phyloP scores from a whole-genome alignment of 2,888 invertebrate species.

The Rhagonycha fulva region DNA sequence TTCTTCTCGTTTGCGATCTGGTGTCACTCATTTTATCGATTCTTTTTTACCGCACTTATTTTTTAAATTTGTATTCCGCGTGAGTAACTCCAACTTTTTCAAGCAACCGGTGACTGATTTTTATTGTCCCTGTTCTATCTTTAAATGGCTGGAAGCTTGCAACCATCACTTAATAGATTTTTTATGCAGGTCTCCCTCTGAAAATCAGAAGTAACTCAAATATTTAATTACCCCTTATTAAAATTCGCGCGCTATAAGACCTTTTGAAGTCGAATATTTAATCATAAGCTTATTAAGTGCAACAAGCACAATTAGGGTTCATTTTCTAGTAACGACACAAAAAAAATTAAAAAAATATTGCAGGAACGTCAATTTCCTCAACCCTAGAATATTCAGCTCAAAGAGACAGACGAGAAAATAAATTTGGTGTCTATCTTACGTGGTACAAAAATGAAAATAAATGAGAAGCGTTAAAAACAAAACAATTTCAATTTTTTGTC shows the following conservation, averaged over 20 bases:
- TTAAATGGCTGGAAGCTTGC: neutral
- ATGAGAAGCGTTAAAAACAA: neutral
- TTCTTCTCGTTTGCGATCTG: conserved; percentile 10
- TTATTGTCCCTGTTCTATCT: neutral
- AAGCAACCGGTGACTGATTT: neutral
- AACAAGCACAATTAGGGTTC: too few relatives aligned
- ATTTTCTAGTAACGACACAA: too few relatives aligned
- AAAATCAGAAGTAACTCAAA: neutral
- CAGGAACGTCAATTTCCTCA: neutral
- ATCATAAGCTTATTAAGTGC: too few relatives aligned
- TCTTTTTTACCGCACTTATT: neutral
- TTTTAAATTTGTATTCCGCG: neutral
- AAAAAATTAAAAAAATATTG: too few relatives aligned
- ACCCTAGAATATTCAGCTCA: neutral
- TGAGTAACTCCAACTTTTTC: neutral
- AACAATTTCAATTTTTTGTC: neutral
- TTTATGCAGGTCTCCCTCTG: neutral
- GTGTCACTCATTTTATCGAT: neutral
- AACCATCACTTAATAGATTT: neutral
- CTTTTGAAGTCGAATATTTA: neutral
- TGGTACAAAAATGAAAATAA: neutral
- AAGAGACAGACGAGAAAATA: neutral
- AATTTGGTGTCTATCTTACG: neutral
- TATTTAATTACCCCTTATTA: neutral
- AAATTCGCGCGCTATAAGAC: neutral